These are phyloP conservation scores for Odontophorus gujanensis DNA, from an alignment of 2,113 vertebrate genomes.

Conservation along the genomic window DNA sequence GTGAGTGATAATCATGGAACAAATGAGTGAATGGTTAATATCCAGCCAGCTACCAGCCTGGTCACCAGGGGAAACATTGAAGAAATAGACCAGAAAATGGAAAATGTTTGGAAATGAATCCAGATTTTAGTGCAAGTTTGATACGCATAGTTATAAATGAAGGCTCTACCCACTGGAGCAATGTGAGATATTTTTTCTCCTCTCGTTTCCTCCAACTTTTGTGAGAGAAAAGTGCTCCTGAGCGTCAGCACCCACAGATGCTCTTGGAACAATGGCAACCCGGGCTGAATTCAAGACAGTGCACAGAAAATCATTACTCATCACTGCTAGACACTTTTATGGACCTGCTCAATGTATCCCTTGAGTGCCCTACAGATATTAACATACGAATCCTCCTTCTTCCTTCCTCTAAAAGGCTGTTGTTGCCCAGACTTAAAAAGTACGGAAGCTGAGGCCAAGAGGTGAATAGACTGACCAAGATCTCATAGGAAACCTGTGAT, in stretches of 20 bases:
- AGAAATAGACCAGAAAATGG: slow-evolving; percentile 11
- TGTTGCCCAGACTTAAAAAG: slow-evolving; percentile 24
- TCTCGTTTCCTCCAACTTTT: background rate
- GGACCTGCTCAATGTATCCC: slow-evolving; percentile 13
- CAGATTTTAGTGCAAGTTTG: background rate
- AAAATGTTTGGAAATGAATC: background rate
- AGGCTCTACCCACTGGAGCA: background rate
- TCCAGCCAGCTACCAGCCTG: background rate
- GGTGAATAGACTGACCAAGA: background rate
- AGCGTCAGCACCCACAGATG: slow-evolving; percentile 4
- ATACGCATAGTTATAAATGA: background rate
- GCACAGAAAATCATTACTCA: slow-evolving; percentile 24
- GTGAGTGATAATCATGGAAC: background rate
- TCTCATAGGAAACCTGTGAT: slow-evolving; percentile 35
- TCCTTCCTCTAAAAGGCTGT: slow-evolving; percentile 54
- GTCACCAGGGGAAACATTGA: slow-evolving; percentile 27
- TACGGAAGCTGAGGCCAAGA: background rate
- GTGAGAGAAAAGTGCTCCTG: background rate
- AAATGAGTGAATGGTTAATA: background rate
- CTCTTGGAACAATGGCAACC: slow-evolving; percentile 14
- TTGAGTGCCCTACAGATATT: slow-evolving; percentile 26
- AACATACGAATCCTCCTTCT: background rate
- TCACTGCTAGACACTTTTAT: slow-evolving; percentile 19
- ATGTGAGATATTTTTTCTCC: background rate
- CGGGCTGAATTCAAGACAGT: slow-evolving; percentile 14